phyloP scores from a whole-genome alignment of 2,113 vertebrate species.

The Pao palembangensis region DNA sequence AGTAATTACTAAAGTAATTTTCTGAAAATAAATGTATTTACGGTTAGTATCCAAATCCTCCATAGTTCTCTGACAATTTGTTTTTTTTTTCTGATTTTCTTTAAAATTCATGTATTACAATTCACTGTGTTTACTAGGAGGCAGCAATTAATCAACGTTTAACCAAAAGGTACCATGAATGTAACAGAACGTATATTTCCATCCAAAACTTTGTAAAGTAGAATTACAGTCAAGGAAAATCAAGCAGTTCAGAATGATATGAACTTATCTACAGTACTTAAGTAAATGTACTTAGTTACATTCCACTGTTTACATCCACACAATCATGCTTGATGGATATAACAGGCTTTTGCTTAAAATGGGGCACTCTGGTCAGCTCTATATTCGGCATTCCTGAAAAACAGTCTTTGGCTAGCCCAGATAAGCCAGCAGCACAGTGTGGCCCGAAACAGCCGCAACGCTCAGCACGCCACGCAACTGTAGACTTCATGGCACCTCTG shows the following conservation, averaged over 20 bases:
- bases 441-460: conserved; percentile 45
- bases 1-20: too few relatives aligned
- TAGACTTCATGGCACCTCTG: conserved; percentile 64
- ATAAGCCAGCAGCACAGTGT: conserved; percentile 66
- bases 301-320: conserved; percentile 7
- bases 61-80: too few relatives aligned
- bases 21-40: too few relatives aligned
- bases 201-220: too few relatives aligned
- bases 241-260: neutral
- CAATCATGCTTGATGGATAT: conserved; percentile 22
- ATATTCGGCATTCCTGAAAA: conserved; percentile 57
- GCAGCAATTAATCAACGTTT: too few relatives aligned
- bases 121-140: too few relatives aligned
- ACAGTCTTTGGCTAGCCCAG: conserved; percentile 63
- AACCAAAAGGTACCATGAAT: too few relatives aligned
- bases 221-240: too few relatives aligned
- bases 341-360: conserved; percentile 51
- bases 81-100: too few relatives aligned
- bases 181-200: too few relatives aligned
- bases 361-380: conserved; percentile 49
- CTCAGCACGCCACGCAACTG: conserved; percentile 38
- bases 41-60: too few relatives aligned
- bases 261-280: conserved; percentile 24
- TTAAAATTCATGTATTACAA: too few relatives aligned
- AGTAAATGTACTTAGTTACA: conserved; percentile 9